Evolutionary conservation across 2,797 vertebrate species (phyloP).

Genomic region (Synaphobranchus kaupii): DNA sequence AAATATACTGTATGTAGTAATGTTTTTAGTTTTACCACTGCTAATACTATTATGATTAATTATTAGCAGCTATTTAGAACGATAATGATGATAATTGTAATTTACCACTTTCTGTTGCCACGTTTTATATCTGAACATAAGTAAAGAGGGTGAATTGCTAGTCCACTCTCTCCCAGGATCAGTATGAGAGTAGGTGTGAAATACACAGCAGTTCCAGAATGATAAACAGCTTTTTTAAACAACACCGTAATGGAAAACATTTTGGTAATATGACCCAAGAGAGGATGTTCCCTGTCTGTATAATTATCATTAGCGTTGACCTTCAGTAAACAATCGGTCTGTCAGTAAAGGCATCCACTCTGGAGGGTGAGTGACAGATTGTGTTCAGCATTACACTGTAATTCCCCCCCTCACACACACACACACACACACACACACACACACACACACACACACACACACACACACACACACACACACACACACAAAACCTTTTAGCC

Average conservation of each 20-base stretch:
- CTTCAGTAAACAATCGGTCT: slow-evolving; percentile 4
- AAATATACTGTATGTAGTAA: too few relatives aligned
- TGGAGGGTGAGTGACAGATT: not conserved
- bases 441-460: not conserved
- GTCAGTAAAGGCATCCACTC: not conserved
- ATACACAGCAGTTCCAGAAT: not conserved
- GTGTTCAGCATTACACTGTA: not conserved
- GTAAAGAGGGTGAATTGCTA: not conserved
- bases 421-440: not conserved
- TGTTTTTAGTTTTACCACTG: not conserved
- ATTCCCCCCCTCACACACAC: not conserved
- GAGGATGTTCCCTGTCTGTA: not conserved
- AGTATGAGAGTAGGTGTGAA: not conserved
- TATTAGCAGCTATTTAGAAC: not conserved
- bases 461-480: too few relatives aligned
- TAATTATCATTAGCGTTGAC: slow-evolving; percentile 23
- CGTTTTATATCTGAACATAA: not conserved
- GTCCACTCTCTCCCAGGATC: not conserved
- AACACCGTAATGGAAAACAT: not conserved
- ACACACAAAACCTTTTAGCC: too few relatives aligned
- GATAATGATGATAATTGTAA: not conserved
- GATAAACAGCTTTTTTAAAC: not conserved
- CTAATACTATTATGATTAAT: not conserved
- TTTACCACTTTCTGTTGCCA: not conserved
- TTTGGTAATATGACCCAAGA: not conserved